Percentiles rank a stretch among this genome's conserved stretches.
These are phyloP conservation scores for Lontra canadensis DNA, from an alignment of 2,113 vertebrate species.

Conservation along the genomic window DNA sequence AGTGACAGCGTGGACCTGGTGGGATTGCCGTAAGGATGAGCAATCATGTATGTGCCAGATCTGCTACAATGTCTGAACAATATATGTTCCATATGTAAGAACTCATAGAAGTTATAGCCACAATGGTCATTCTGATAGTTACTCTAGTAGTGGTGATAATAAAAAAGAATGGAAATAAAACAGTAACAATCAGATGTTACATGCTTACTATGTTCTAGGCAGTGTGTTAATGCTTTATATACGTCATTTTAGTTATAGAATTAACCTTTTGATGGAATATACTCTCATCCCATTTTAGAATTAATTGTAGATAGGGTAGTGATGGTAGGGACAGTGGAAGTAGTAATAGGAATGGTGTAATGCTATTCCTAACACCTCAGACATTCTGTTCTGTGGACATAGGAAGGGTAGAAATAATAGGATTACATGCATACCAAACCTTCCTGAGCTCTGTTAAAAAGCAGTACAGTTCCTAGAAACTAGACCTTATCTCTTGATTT, in stretches of 20 bases:
- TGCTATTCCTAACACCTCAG: not conserved
- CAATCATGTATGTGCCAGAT: not conserved
- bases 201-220: not conserved
- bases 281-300: not conserved
- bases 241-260: not conserved
- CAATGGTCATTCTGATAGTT: not conserved
- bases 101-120: not conserved
- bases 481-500: not conserved
- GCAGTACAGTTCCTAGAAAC: not conserved
- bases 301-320: not conserved
- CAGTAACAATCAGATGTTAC: not conserved
- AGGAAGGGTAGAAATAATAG: not conserved
- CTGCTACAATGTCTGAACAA: not conserved
- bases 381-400: not conserved
- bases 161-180: slow-evolving; percentile 12
- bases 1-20: not conserved
- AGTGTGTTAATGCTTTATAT: not conserved
- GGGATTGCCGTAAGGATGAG: not conserved
- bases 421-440: not conserved
- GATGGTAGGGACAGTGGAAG: too few relatives aligned
- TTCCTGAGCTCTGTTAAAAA: not conserved
- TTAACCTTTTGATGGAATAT: not conserved
- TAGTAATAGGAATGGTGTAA: not conserved
- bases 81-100: not conserved
- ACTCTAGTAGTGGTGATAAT: not conserved